Percentiles rank a stretch among this genome's conserved stretches.
These are phyloP conservation scores for Scaeva pyrastri DNA, from an alignment of 2,888 invertebrate species.

Conservation along the genomic window DNA sequence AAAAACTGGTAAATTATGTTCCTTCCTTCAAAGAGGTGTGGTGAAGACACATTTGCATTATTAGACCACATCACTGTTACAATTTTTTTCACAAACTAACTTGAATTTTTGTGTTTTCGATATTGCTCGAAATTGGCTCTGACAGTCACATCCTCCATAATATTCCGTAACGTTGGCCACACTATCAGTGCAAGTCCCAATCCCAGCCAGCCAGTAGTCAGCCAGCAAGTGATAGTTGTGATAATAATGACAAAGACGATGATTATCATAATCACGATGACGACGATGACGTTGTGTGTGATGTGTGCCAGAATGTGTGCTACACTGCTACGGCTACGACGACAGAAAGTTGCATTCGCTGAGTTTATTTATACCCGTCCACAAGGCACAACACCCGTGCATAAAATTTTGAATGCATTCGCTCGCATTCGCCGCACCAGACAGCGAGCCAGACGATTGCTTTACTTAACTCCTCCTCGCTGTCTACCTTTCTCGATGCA, in stretches of 20 bases:
- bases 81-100: no score
- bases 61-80: no score
- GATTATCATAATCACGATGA: slow-evolving; percentile 34
- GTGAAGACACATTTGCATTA: no score
- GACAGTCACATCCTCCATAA: no score
- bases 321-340: slow-evolving; percentile 20
- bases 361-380: slow-evolving; percentile 1
- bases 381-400: slow-evolving; percentile 15
- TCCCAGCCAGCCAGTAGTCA: slow-evolving; percentile 11
- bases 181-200: background rate
- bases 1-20: no score
- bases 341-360: slow-evolving; percentile 60
- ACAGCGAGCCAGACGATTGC: slow-evolving; percentile 72
- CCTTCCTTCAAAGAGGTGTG: no score
- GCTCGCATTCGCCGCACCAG: slow-evolving; percentile 39
- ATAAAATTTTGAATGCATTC: slow-evolving; percentile 42
- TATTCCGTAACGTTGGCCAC: background rate
- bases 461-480: slow-evolving; percentile 71
- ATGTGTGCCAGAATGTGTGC: slow-evolving; percentile 59
- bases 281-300: slow-evolving; percentile 44
- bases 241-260: slow-evolving; percentile 49
- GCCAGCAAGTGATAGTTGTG: slow-evolving; percentile 40
- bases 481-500: slow-evolving; percentile 68
- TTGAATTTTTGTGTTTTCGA: no score
- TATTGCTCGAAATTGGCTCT: no score